Base-by-base conservation (phyloP, 2,797 vertebrate species). In the Lagodon rhomboides region DNA sequence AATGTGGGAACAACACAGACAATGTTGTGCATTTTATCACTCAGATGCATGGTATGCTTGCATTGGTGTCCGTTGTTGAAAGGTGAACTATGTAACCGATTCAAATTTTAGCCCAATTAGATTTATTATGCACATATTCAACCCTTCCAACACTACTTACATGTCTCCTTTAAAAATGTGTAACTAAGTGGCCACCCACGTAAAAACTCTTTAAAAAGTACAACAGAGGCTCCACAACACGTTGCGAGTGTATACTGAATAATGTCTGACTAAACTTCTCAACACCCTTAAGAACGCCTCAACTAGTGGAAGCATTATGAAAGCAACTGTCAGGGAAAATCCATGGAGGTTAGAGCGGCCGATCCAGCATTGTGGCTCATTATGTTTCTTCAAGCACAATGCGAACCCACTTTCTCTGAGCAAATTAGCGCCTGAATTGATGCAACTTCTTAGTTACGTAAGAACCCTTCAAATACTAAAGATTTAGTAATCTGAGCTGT, bases 351-450 rank as follows among this genome's bases (percentile, higher is more conserved):
- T 66, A 74, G 2, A 27, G 63, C 54, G 25, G 73, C 51, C 44
- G 16, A 41, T 75, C 68, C 73, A 83, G 73, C 64, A 77, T 51
- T 12, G 58, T 63, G 79, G 79, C 80, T 87, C 85, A 85, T 86
- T 85, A 80, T 75, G 53, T 68, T 64, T 58, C 56, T 78, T 47
- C 54, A 55, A 77, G 79, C 62, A 76, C 54, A 63, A 64, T 49
- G 44, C 41, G 38, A 49, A 77, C 49, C 27, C 50, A 43, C 58
- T 23, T 23, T 79, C 59, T 69, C 18, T 47, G 17, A 80, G 51
- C 49, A 73, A 85, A 87, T 87, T 68, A 85, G 58, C 1, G 34
- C 23, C 65, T 55, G 43, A 70, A 77, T 69, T 69, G 69, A 70
- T 72, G 77, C 59, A 79, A 78, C 75, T 73, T 46, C 67, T 41